Conservation (phyloP, 2,888 invertebrate species). For the Dynastes grantii region DNA sequence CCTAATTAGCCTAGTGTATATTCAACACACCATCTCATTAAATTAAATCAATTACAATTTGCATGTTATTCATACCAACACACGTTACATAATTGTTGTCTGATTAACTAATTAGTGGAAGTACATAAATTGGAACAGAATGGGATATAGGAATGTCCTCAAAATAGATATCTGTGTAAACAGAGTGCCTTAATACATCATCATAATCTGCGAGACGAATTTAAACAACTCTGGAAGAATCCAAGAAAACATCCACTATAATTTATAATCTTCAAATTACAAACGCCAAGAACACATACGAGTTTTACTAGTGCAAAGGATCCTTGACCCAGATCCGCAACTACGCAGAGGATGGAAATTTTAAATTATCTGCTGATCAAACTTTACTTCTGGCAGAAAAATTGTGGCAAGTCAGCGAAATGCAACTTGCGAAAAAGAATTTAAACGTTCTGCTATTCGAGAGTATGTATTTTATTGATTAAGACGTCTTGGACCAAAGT, state of each 20-base stretch:
- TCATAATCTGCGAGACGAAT: too few relatives aligned
- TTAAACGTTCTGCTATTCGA: slow-evolving; percentile 12
- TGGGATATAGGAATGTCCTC: background rate
- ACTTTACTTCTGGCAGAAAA: background rate
- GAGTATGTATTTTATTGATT: slow-evolving; percentile 18
- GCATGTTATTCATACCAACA: slow-evolving; percentile 10
- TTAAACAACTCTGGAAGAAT: too few relatives aligned
- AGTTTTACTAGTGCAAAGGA: too few relatives aligned
- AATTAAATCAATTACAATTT: background rate
- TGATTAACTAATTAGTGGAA: slow-evolving; percentile 29
- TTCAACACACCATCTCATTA: background rate
- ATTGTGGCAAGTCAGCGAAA: background rate
- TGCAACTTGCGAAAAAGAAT: background rate
- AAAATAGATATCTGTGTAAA: background rate
- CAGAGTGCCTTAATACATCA: too few relatives aligned
- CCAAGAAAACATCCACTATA: too few relatives aligned
- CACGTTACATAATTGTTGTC: slow-evolving; percentile 24
- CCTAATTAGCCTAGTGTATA: background rate
- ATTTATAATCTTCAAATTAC: too few relatives aligned
- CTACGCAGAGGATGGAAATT: slow-evolving; percentile 1
- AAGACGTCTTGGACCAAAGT: background rate
- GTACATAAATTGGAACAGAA: slow-evolving; percentile 24
- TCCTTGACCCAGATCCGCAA: too few relatives aligned
- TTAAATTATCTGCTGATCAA: slow-evolving; percentile 18
- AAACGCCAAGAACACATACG: too few relatives aligned